These are phyloP conservation scores for Lepidochitona cinerea DNA, from an alignment of 2,888 invertebrate genomes.

Conservation along the genomic window DNA sequence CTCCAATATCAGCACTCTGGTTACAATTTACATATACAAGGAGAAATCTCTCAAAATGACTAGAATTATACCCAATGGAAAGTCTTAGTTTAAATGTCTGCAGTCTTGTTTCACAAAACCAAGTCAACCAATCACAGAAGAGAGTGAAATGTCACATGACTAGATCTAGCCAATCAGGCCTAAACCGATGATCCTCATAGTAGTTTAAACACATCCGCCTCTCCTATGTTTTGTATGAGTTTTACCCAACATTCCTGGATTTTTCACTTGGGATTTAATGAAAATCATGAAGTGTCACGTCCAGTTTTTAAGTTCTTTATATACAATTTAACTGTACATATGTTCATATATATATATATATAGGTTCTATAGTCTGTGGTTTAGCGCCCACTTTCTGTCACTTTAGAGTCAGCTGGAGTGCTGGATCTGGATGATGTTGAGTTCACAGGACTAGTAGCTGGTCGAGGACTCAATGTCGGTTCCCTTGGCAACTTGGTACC, in stretches of 20 bases:
- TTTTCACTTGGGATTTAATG: too few relatives aligned
- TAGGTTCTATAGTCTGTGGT: not conserved
- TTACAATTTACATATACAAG: not conserved
- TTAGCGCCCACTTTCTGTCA: not conserved
- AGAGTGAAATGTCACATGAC: not conserved
- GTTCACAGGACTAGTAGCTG: slow-evolving; percentile 13
- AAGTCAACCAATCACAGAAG: not conserved
- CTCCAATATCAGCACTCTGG: too few relatives aligned
- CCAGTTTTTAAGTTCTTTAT: not conserved
- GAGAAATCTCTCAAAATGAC: not conserved
- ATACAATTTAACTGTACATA: not conserved
- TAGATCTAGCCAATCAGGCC: not conserved
- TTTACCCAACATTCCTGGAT: too few relatives aligned
- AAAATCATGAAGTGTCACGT: not conserved
- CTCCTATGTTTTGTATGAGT: too few relatives aligned
- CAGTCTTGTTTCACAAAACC: not conserved
- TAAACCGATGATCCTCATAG: too few relatives aligned
- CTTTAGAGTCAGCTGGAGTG: slow-evolving; percentile 38
- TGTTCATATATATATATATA: not conserved
- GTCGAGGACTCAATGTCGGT: not conserved
- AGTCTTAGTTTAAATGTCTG: not conserved
- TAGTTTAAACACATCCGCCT: too few relatives aligned
- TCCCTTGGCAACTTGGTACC: not conserved
- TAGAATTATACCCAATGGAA: not conserved
- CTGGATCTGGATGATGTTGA: slow-evolving; percentile 36